These are phyloP conservation scores for Acrocyrtus sp. DNA, from an alignment of 2,888 invertebrate species.

Conservation along the genomic window DNA sequence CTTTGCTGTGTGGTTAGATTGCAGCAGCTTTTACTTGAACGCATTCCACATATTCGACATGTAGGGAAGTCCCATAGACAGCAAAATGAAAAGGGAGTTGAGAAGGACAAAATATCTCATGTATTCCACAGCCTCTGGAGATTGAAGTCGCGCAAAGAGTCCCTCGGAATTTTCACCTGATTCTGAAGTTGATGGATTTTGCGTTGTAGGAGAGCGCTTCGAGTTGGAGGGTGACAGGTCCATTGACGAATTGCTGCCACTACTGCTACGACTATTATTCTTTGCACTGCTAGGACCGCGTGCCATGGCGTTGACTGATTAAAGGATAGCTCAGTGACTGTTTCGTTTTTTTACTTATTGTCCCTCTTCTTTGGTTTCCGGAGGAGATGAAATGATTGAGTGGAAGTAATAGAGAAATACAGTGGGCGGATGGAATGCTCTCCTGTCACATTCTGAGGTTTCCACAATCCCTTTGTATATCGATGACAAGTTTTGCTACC, in stretches of 20 bases:
- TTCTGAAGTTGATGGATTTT: constrained; percentile 21
- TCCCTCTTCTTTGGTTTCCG: neutral
- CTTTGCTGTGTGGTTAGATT: neutral
- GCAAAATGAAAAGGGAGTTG: constrained; percentile 52
- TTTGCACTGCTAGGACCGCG: constrained; percentile 11
- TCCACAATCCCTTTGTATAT: too few species aligned
- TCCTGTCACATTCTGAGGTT: too few species aligned
- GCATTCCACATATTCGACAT: constrained; percentile 19
- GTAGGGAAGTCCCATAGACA: constrained; percentile 38
- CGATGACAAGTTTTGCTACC: too few species aligned
- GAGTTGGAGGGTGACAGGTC: constrained; percentile 21
- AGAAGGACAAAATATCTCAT: constrained; percentile 58
- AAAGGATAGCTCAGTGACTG: neutral
- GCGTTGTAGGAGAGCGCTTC: neutral
- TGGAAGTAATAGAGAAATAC: too few species aligned
- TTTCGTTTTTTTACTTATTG: neutral
- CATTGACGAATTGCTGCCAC: constrained; percentile 34
- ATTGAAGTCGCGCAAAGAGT: constrained; percentile 45
- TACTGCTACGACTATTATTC: neutral
- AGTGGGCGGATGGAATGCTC: too few species aligned
- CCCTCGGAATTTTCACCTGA: constrained; percentile 42
- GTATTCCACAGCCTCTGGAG: constrained; percentile 58
- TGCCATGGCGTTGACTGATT: constrained; percentile 30
- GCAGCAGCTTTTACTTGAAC: constrained; percentile 11
- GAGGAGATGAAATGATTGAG: neutral